Conservation (phyloP, 1,140 invertebrate species). For the Hyphantria cunea region DNA sequence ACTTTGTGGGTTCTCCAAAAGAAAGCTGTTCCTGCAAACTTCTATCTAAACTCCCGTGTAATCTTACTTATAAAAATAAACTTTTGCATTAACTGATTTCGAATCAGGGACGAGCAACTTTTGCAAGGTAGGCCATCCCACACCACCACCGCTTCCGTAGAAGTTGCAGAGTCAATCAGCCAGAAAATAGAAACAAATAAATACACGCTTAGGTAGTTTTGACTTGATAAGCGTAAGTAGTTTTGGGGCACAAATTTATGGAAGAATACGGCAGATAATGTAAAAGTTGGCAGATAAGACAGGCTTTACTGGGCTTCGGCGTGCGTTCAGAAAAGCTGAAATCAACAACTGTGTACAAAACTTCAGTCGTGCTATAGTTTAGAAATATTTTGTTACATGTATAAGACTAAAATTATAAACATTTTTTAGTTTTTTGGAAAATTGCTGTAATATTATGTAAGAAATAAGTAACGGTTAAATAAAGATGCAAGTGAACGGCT, state of each 20-base stretch:
- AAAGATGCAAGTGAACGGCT: neutral
- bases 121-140: conserved; percentile 65
- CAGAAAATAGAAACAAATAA: conserved; percentile 78
- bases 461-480: no score
- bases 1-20: conserved; percentile 73
- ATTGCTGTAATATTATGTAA: no score
- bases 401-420: no score
- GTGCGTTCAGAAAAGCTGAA: conserved; percentile 43
- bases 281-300: conserved; percentile 71
- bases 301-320: conserved; percentile 53
- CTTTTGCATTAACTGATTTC: conserved; percentile 83
- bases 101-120: conserved; percentile 70
- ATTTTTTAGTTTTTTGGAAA: no score
- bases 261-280: conserved; percentile 68
- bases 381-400: conserved; percentile 31
- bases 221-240: conserved; percentile 68
- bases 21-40: conserved; percentile 73
- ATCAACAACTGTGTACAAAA: conserved; percentile 40
- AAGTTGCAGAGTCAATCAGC: conserved; percentile 72
- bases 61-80: conserved; percentile 84
- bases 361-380: conserved; percentile 41
- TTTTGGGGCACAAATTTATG: conserved; percentile 62
- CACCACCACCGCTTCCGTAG: conserved; percentile 47
- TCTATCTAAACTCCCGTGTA: conserved; percentile 74
- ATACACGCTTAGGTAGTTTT: conserved; percentile 75